A percentile compares a stretch with the other conserved stretches of the same genome.
These are phyloP conservation scores for Sylvia atricapilla DNA, from an alignment of 2,113 vertebrate species.

Conservation along the genomic window DNA sequence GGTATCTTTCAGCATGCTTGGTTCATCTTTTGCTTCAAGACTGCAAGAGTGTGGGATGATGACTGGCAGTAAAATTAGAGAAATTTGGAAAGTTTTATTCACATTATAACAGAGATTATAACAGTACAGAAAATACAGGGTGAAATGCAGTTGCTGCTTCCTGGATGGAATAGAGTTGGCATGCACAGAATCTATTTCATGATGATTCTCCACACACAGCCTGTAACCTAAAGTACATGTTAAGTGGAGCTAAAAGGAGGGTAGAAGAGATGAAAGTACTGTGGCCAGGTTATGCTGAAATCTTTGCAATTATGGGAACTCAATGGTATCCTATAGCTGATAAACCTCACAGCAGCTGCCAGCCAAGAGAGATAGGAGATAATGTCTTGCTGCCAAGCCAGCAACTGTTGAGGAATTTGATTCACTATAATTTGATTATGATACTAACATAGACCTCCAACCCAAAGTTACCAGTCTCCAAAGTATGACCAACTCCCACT, in stretches of 20 bases:
- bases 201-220: background rate
- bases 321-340: background rate
- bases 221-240: background rate
- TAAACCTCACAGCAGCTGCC: background rate
- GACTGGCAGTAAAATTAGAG: background rate
- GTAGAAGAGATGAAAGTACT: background rate
- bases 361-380: background rate
- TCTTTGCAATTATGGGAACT: background rate
- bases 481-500: rapidly evolving
- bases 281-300: background rate
- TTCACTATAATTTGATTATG: background rate
- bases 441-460: background rate
- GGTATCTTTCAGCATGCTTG: background rate
- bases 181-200: background rate
- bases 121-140: background rate
- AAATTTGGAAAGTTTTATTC: background rate
- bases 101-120: background rate
- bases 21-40: background rate
- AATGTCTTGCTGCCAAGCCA: background rate
- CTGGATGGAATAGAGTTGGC: rapidly evolving
- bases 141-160: background rate
- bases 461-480: background rate
- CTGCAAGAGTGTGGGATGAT: background rate
- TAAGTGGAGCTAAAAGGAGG: background rate
- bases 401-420: background rate